Percentiles rank a stretch among this genome's conserved stretches.
phyloP scores from a whole-genome alignment of 2,113 vertebrate species.

The Phainopepla nitens region DNA sequence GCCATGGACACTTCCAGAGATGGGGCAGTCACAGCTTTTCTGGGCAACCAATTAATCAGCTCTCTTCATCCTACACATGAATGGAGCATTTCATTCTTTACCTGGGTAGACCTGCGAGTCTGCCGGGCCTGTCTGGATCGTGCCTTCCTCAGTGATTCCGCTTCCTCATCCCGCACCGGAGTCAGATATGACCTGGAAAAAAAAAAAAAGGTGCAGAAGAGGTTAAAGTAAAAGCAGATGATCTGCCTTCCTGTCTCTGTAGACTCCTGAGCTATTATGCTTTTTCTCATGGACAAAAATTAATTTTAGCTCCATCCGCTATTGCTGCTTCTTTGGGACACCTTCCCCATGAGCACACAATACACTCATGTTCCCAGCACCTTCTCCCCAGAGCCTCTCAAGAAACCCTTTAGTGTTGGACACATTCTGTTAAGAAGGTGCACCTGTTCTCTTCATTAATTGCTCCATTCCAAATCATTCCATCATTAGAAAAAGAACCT shows the following conservation, averaged over 20 bases:
- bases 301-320: not conserved
- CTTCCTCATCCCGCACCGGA: slow-evolving; percentile 89
- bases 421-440: not conserved
- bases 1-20: not conserved
- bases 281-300: not conserved
- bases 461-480: not conserved
- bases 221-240: not conserved
- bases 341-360: not conserved
- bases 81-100: slow-evolving; percentile 4
- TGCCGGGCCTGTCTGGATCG: slow-evolving; percentile 91
- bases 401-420: not conserved
- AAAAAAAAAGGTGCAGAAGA: not conserved
- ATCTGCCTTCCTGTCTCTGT: not conserved
- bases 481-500: not conserved
- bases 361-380: not conserved
- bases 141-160: slow-evolving; percentile 90
- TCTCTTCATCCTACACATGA: fast-evolving
- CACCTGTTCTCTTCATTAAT: not conserved
- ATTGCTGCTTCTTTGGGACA: not conserved
- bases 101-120: slow-evolving; percentile 92
- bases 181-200: slow-evolving; percentile 77
- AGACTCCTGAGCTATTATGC: not conserved
- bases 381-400: not conserved
- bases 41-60: not conserved
- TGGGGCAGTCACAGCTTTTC: not conserved